Base-by-base conservation (phyloP, 2,797 vertebrate species). In the Lacerta agilis region DNA sequence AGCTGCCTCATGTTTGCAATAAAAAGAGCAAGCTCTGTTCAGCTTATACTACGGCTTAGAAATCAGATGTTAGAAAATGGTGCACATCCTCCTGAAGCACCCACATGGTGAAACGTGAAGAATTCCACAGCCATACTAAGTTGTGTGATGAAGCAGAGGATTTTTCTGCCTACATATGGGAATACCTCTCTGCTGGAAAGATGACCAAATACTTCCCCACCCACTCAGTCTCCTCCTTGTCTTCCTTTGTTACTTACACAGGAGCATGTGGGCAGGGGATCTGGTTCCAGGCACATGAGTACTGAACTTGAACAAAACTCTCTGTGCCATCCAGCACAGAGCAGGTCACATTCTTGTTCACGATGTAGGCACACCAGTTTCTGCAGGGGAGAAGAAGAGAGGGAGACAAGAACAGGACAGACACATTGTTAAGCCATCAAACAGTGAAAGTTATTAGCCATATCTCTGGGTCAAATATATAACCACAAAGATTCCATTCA, bases 291-390 rank as follows among this genome's bases (percentile, higher is more conserved):
- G 95, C 86, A 88, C 97, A 97, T 85, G 94, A 92, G 91, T 97
- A 91, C 92, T 99, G 98, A 20, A 98, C 97, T 88, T 99, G 98
- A 92, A 97, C 92, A 88, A 97, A 98, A 72, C 96, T 98, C 95
- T 98, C 98, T 9, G 97, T 97, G 78, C 97, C 97, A 93, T 97
- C 98, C 91, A 97, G 95, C 71, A 99, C 98, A 2, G 98, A 97
- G 85, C 98, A 99, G 94, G 97, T 99, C 95, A 98, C 98, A 87
- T 99, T 99, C 96, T 96, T 99, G 94, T 97, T 98, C 96, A 98
- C 98, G 1, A 99, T 97, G 93, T 98, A 98, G 36, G 99, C 99
- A 95, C 99, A 99, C 98, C 98, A 99, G 96, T 99, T 99, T 95
- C 98, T 99, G 89, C 81, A 87, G 66, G 43, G 64, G 64, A 49